These are phyloP conservation scores for Argyresthia goedartella DNA, from an alignment of 2,888 invertebrate genomes.

Conservation along the genomic window DNA sequence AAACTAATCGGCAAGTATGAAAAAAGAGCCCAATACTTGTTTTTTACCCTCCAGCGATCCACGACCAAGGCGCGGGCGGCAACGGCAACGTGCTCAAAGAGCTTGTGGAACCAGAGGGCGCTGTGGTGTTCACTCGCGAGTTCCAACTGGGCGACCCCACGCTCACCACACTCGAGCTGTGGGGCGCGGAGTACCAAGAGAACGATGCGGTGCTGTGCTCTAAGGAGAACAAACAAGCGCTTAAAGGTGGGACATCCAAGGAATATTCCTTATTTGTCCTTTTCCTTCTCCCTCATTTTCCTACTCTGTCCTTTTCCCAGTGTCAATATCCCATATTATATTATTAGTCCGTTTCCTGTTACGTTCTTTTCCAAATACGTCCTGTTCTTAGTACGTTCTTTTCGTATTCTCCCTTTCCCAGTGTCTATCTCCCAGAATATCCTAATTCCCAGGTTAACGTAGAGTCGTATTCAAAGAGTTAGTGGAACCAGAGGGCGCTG, in stretches of 20 bases:
- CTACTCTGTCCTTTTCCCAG: background rate
- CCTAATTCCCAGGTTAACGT: too few relatives aligned
- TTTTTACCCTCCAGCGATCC: slow-evolving; percentile 78
- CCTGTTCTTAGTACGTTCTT: too few relatives aligned
- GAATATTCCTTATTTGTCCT: background rate
- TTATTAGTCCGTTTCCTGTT: too few relatives aligned
- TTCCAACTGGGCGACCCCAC: slow-evolving; percentile 96
- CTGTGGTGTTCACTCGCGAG: slow-evolving; percentile 86
- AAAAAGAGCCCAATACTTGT: too few relatives aligned
- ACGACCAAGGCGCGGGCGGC: slow-evolving; percentile 99
- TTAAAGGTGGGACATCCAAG: slow-evolving; percentile 55
- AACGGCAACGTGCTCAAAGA: slow-evolving; percentile 98
- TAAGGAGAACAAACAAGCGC: slow-evolving; percentile 72
- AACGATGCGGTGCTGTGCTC: slow-evolving; percentile 90
- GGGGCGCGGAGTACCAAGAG: slow-evolving; percentile 99
- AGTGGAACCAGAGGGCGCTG: slow-evolving; percentile 78
- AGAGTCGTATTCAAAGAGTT: slow-evolving; percentile 89
- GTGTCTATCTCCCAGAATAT: too few relatives aligned
- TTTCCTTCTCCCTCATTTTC: background rate
- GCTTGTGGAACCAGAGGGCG: slow-evolving; percentile 94
- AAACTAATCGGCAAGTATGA: too few relatives aligned
- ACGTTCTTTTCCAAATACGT: too few relatives aligned
- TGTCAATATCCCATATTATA: background rate
- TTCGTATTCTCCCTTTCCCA: too few relatives aligned
- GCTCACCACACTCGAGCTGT: slow-evolving; percentile 91